phyloP scores from a whole-genome alignment of 2,888 invertebrate genomes.

The Tribolium freemani region DNA sequence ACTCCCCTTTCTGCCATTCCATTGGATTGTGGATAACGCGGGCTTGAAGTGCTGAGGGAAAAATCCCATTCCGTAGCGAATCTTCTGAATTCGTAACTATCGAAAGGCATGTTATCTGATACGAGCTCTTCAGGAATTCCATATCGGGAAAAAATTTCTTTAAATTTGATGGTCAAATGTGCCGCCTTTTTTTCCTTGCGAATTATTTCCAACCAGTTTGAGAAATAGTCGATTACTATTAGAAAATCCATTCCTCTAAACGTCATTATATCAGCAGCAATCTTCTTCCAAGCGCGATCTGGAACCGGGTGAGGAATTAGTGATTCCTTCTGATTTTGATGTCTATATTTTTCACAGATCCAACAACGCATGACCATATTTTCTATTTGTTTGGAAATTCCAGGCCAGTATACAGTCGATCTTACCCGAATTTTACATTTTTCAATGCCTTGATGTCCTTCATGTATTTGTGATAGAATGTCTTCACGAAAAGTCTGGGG shows the following conservation, averaged over 20 bases:
- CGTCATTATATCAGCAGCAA: constrained; percentile 29
- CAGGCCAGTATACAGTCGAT: constrained; percentile 31
- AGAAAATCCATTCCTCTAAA: constrained; percentile 42
- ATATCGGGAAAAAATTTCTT: constrained; percentile 41
- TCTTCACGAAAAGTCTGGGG: constrained; percentile 37
- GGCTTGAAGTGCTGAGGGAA: constrained; percentile 45
- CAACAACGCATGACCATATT: background rate
- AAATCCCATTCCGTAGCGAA: constrained; percentile 49
- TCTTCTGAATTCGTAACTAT: constrained; percentile 40
- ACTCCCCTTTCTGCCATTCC: constrained; percentile 50
- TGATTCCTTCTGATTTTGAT: constrained; percentile 6
- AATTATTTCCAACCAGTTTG: constrained; percentile 50
- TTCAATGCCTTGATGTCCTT: constrained; percentile 32
- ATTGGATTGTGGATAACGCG: constrained; percentile 48
- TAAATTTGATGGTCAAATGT: constrained; percentile 43
- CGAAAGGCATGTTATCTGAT: constrained; percentile 51
- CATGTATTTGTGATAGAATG: constrained; percentile 25
- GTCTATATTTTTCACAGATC: constrained; percentile 20
- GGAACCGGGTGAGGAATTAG: constrained; percentile 3
- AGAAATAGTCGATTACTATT: constrained; percentile 51
- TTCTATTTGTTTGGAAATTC: constrained; percentile 27
- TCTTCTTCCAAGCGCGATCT: constrained; percentile 17
- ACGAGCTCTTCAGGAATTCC: constrained; percentile 28
- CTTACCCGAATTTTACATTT: constrained; percentile 25
- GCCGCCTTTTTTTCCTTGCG: constrained; percentile 33